A percentile compares a stretch with the other conserved stretches of the same genome.
phyloP scores from a whole-genome alignment of 2,113 vertebrate species.

The Tragelaphus imberbis region DNA sequence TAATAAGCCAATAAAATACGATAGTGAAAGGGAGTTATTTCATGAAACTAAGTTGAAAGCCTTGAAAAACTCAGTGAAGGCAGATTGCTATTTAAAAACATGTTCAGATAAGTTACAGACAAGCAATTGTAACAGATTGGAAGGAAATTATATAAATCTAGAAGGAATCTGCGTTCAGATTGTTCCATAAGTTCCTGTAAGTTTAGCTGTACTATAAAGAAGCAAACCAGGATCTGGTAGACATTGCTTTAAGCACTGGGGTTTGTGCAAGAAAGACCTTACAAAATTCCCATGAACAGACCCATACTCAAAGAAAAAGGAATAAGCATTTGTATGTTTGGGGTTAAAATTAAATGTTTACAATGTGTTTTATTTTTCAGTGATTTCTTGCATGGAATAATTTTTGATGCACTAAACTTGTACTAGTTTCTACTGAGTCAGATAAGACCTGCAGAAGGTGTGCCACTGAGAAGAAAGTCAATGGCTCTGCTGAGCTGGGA shows the following conservation, averaged over 20 bases:
- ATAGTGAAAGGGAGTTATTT: constrained; percentile 31
- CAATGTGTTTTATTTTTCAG: background rate
- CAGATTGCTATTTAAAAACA: constrained; percentile 6
- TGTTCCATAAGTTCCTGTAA: background rate
- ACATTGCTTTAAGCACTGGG: background rate
- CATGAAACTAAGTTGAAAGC: constrained; percentile 25
- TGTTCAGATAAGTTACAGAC: constrained; percentile 28
- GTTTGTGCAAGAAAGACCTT: background rate
- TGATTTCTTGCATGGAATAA: background rate
- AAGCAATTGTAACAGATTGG: constrained; percentile 15
- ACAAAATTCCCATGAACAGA: background rate
- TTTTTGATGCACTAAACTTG: background rate
- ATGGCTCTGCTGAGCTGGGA: background rate
- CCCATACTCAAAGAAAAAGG: background rate
- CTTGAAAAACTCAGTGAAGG: constrained; percentile 41
- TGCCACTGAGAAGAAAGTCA: background rate
- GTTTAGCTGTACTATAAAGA: background rate
- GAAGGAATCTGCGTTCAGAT: background rate
- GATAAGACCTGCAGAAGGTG: background rate
- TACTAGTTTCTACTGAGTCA: background rate
- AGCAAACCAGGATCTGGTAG: background rate
- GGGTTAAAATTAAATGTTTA: constrained; percentile 19
- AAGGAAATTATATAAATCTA: constrained; percentile 34
- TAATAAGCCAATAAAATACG: constrained; percentile 55
- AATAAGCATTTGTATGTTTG: background rate